Percentiles rank a stretch among this genome's conserved stretches.
Conservation (phyloP, 2,797 vertebrate species). For the Enteromius viviparus region DNA sequence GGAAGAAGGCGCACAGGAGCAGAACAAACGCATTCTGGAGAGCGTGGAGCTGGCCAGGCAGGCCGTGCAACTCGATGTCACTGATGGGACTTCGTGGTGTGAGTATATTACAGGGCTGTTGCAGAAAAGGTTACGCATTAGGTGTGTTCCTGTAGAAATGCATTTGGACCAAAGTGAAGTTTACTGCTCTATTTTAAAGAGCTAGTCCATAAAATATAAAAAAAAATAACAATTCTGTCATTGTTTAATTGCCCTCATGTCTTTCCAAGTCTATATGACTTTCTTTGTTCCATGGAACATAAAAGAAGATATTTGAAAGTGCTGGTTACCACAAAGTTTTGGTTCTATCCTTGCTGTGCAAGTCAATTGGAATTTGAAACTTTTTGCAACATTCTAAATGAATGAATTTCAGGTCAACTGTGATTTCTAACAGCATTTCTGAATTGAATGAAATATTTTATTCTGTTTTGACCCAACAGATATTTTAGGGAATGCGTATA, state of each 20-base stretch:
- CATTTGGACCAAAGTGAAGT: not conserved
- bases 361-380: not conserved
- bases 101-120: conserved; percentile 69
- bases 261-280: not conserved
- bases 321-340: not conserved
- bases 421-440: not conserved
- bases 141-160: not conserved
- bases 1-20: conserved; percentile 67
- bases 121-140: not conserved
- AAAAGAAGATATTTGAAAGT: not conserved
- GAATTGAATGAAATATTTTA: not conserved
- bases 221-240: not conserved
- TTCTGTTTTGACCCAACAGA: conserved; percentile 71
- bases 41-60: conserved; percentile 87
- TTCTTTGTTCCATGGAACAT: not conserved
- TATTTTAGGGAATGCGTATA: conserved; percentile 89
- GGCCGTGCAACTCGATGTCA: conserved; percentile 87
- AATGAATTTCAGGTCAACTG: not conserved
- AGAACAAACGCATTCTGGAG: conserved; percentile 82
- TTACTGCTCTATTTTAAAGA: not conserved
- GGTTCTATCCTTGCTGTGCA: not conserved
- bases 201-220: not conserved
- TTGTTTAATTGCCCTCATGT: not conserved
- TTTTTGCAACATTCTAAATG: not conserved
- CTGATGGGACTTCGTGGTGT: conserved; percentile 91